A percentile compares a stretch with the other conserved stretches of the same genome.
Conservation (phyloP, 2,888 invertebrate species). For the Crematogaster levior region DNA sequence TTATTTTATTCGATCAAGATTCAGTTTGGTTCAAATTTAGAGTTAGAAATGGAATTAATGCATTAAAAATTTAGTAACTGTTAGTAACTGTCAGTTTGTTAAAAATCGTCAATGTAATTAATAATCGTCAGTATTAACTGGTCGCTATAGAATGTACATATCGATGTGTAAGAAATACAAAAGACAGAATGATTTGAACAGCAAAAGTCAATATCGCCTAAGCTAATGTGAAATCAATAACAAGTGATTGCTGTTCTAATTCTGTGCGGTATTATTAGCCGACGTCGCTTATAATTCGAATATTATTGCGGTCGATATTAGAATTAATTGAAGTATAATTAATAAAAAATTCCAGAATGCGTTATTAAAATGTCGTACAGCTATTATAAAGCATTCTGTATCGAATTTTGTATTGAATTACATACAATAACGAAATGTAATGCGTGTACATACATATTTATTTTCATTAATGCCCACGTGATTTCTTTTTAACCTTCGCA, state of each 20-base stretch:
- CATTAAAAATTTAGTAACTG: background rate
- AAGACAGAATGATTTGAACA: background rate
- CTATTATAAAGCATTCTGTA: background rate
- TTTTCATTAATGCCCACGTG: background rate
- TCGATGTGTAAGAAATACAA: background rate
- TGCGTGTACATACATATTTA: background rate
- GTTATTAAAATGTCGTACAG: background rate
- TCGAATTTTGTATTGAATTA: background rate
- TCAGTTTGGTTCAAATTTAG: background rate
- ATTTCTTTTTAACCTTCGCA: background rate
- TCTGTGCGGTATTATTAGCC: conserved; percentile 1
- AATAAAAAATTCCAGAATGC: background rate
- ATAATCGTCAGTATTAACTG: background rate
- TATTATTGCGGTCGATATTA: background rate
- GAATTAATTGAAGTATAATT: background rate
- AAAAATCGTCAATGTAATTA: conserved; percentile 1
- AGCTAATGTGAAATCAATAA: conserved; percentile 17
- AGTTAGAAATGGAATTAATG: background rate
- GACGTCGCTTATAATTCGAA: background rate
- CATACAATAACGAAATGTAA: background rate
- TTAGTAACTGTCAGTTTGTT: background rate
- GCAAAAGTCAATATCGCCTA: background rate
- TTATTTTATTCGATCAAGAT: background rate
- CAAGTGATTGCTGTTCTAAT: conserved; percentile 1
- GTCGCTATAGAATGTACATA: background rate